Evolutionary conservation across 37 sponge, comb jelly and placozoan species (phyloP), one percentile per base, ranked within the genome.

Genomic region (Spongilla lacustris): DNA sequence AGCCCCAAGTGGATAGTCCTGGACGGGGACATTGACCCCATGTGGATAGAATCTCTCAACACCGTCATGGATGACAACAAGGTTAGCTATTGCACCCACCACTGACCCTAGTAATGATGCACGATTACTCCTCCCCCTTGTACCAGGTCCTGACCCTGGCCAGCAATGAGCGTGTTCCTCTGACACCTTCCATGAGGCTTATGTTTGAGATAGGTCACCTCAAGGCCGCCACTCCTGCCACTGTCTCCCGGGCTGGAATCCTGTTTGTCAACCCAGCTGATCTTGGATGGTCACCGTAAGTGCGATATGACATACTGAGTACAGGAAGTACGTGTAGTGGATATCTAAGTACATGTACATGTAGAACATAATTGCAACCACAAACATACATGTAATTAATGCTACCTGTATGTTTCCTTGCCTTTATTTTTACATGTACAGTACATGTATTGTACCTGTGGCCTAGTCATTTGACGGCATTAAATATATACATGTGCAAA

Each of bases 21-120:
- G 84, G 99, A 98, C 85, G 99, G 99, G 67, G 99, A 98, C 88
- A 95, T 98, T 92, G 99, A 98, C 68, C 95, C 99, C 19, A 98
- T 98, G 99, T 98, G 99, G 99, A 98, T 98, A 32, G 99, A 98
- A 81, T 98, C 99, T 2, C 96, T 98, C 48, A 98, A 98, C 91
- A 98, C 99, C 50, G 99, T 98, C 74, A 98, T 98, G 99, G 99
- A 98, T 67, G 99, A 98, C 88, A 98, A 98, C 83, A 98, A 98
- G 82, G 98, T 97, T 41, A 5, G 79, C 38, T 38, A 2, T n/a
- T 6, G 11, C 24, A 78, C 50, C 50, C 28, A 36, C 23, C 29
- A 34, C 27, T 34, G 11, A 10, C 12, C 10, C 19, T 35, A 26
- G 83, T 25, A n/a, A n/a, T n/a, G n/a, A n/a, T n/a, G n/a, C n/a